Percentiles rank a stretch among this genome's conserved stretches.
phyloP scores from a whole-genome alignment of 1,140 invertebrate genomes.

The Cyrtorhinus lividipennis region DNA sequence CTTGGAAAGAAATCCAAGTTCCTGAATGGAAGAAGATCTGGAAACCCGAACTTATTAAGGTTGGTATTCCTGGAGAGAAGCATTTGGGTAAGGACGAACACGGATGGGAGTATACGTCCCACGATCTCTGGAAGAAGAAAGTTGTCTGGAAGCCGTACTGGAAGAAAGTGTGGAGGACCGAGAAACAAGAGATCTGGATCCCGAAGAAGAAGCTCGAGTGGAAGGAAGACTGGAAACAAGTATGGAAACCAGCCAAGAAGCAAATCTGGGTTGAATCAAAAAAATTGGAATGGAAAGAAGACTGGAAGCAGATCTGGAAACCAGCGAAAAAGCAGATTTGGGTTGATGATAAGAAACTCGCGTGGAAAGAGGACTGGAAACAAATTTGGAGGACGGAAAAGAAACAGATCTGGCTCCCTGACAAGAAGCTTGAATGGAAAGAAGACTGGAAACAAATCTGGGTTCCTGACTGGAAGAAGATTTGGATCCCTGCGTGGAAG shows the following conservation, averaged over 20 bases:
- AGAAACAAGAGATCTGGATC: slow-evolving; percentile 64
- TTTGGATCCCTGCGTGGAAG: slow-evolving; percentile 51
- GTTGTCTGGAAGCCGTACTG: slow-evolving; percentile 61
- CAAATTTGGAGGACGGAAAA: slow-evolving; percentile 36
- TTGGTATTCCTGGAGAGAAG: slow-evolving; percentile 55
- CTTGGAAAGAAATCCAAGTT: slow-evolving; percentile 43
- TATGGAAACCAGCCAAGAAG: slow-evolving; percentile 60
- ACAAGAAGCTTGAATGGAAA: slow-evolving; percentile 35
- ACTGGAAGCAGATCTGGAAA: slow-evolving; percentile 46
- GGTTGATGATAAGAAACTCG: slow-evolving; percentile 41
- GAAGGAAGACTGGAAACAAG: slow-evolving; percentile 64
- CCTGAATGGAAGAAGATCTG: slow-evolving; percentile 56
- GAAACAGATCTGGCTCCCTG: slow-evolving; percentile 31
- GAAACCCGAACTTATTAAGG: slow-evolving; percentile 48
- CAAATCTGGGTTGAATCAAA: slow-evolving; percentile 64
- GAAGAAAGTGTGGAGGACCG: slow-evolving; percentile 66
- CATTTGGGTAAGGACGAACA: slow-evolving; percentile 53
- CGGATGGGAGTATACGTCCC: slow-evolving; percentile 60
- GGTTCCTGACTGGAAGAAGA: slow-evolving; percentile 31
- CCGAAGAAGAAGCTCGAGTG: slow-evolving; percentile 58
- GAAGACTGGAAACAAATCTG: slow-evolving; percentile 55
- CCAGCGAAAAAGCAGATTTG: slow-evolving; percentile 44
- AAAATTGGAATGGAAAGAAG: slow-evolving; percentile 58
- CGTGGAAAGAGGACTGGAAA: slow-evolving; percentile 37
- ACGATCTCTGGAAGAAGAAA: slow-evolving; percentile 67